These are phyloP conservation scores for Physella acuta DNA, from an alignment of 1,140 invertebrate species.

Conservation along the genomic window DNA sequence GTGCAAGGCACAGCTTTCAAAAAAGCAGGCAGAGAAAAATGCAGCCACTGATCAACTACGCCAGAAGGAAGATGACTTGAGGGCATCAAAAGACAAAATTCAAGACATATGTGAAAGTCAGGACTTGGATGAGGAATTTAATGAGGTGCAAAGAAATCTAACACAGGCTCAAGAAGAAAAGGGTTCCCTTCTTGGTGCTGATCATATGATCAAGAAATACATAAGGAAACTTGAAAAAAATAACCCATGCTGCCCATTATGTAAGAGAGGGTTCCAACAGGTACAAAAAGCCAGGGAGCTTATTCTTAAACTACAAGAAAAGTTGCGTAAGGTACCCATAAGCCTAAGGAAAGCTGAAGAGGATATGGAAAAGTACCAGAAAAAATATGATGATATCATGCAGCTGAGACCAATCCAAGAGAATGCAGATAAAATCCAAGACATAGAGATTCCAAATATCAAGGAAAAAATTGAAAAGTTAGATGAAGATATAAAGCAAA, in stretches of 20 bases:
- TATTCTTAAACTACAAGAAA: slow-evolving; percentile 63
- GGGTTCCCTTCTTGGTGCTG: slow-evolving; percentile 61
- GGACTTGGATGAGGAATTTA: slow-evolving; percentile 52
- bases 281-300: slow-evolving; percentile 68
- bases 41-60: not conserved
- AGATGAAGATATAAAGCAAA: slow-evolving; percentile 44
- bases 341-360: slow-evolving; percentile 62
- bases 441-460: slow-evolving; percentile 56
- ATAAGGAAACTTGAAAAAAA: slow-evolving; percentile 45
- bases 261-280: slow-evolving; percentile 74
- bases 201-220: slow-evolving; percentile 58
- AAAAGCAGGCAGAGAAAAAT: slow-evolving; percentile 67
- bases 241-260: slow-evolving; percentile 76
- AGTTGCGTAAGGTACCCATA: slow-evolving; percentile 64
- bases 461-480: slow-evolving; percentile 56
- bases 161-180: slow-evolving; percentile 59
- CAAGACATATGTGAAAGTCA: slow-evolving; percentile 65
- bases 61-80: slow-evolving; percentile 20
- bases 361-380: slow-evolving; percentile 62
- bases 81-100: slow-evolving; percentile 46
- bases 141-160: slow-evolving; percentile 41
- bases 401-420: slow-evolving; percentile 67
- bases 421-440: slow-evolving; percentile 58
- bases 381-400: slow-evolving; percentile 66
- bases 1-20: slow-evolving; percentile 66